A percentile compares a stretch with the other conserved stretches of the same genome.
These are phyloP conservation scores for Gorilla gorilla DNA, from an alignment of 2,113 vertebrate species.

Conservation along the genomic window DNA sequence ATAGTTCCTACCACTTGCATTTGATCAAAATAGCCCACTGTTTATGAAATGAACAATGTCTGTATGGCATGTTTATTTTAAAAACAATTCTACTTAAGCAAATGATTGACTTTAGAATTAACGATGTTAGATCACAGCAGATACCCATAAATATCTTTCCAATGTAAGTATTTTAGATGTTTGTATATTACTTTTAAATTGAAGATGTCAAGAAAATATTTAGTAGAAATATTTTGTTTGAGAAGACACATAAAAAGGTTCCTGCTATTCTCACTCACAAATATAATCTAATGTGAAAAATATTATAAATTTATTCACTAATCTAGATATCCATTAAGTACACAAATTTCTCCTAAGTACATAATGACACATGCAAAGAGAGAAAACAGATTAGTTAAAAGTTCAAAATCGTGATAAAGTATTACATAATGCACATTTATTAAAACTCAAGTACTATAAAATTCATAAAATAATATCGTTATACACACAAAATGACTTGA, in stretches of 20 bases:
- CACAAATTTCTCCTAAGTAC: background rate
- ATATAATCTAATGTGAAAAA: background rate
- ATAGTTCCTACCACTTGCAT: background rate
- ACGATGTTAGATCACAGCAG: background rate
- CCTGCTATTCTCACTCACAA: background rate
- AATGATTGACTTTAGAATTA: conserved; percentile 16
- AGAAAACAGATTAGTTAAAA: background rate
- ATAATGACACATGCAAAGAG: background rate
- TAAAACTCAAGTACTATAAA: background rate
- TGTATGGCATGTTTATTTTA: background rate
- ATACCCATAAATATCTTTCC: background rate
- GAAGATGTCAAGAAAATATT: background rate
- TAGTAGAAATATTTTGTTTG: conserved; percentile 13
- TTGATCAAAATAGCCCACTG: background rate
- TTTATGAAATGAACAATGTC: conserved; percentile 19
- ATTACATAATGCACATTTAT: background rate
- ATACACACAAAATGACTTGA: background rate
- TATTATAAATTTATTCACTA: background rate
- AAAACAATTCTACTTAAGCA: background rate
- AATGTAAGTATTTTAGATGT: background rate
- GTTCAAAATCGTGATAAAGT: background rate
- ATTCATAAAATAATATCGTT: background rate
- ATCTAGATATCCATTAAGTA: background rate
- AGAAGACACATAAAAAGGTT: background rate
- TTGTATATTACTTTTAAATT: conserved; percentile 36